These are phyloP conservation scores for Hemibagrus guttatus DNA, from an alignment of 2,797 vertebrate species.

Conservation along the genomic window DNA sequence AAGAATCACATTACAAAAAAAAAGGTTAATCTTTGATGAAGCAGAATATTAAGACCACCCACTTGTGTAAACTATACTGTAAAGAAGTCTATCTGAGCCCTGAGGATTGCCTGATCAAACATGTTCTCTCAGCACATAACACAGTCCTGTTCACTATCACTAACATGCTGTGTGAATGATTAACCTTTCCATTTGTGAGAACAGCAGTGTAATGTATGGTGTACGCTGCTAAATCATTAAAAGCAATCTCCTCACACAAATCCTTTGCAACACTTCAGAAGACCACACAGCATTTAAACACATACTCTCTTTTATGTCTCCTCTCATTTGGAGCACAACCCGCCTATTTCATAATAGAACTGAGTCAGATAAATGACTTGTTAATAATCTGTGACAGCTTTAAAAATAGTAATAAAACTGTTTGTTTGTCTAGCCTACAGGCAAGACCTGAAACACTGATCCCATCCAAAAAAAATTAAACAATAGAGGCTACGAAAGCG, in stretches of 20 bases:
- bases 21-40: slow-evolving; percentile 57
- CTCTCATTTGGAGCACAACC: slow-evolving; percentile 50
- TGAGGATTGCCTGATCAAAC: slow-evolving; percentile 49
- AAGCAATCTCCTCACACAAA: slow-evolving; percentile 12
- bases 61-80: slow-evolving; percentile 48
- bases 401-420: slow-evolving; percentile 28
- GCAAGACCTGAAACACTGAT: slow-evolving; percentile 29
- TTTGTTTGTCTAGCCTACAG: slow-evolving; percentile 24
- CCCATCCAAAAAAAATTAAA: neutral
- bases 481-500: slow-evolving; percentile 31
- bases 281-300: slow-evolving; percentile 23
- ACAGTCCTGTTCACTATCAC: neutral
- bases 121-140: slow-evolving; percentile 9
- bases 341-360: slow-evolving; percentile 53
- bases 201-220: neutral
- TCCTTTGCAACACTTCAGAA: slow-evolving; percentile 1
- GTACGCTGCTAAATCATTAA: slow-evolving; percentile 9
- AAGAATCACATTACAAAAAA: slow-evolving; percentile 33
- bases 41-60: slow-evolving; percentile 67
- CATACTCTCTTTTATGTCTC: slow-evolving; percentile 37
- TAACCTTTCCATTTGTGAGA: slow-evolving; percentile 20
- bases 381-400: slow-evolving; percentile 44
- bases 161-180: slow-evolving; percentile 17
- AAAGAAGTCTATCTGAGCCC: slow-evolving; percentile 43
- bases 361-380: slow-evolving; percentile 30